Evolutionary conservation across 2,888 invertebrate genomes (phyloP).

Genomic region (Saturnia pavonia): DNA sequence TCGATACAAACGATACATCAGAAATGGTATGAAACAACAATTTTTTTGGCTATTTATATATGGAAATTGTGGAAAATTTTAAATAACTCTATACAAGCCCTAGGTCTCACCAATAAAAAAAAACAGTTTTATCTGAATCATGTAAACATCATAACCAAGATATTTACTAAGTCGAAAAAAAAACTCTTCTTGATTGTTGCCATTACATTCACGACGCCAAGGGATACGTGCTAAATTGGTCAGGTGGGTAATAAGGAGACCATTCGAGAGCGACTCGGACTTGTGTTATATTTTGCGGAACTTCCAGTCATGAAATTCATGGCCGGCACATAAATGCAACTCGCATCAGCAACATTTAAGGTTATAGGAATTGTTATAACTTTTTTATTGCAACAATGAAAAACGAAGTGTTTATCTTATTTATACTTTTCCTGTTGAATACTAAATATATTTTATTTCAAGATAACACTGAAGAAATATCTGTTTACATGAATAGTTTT

Average conservation of each 20-base stretch:
- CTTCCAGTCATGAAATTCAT: conserved; percentile 30
- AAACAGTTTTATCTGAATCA: not conserved
- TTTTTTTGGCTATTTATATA: not conserved
- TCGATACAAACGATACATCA: too few relatives aligned
- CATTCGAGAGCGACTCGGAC: conserved; percentile 37
- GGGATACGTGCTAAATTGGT: conserved; percentile 28
- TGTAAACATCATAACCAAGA: not conserved
- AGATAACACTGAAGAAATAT: not conserved
- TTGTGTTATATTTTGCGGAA: conserved; percentile 30
- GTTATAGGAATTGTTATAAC: conserved; percentile 22
- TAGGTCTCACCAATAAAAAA: not conserved
- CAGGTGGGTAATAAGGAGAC: conserved; percentile 37
- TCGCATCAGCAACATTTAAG: conserved; percentile 29
- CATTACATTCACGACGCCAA: conserved; percentile 27
- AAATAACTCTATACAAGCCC: conserved; percentile 9
- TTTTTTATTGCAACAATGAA: conserved; percentile 19
- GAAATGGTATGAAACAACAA: too few relatives aligned
- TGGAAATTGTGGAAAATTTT: not conserved
- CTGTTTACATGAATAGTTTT: not conserved
- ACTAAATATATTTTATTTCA: not conserved
- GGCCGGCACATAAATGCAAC: conserved; percentile 34
- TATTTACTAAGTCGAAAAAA: conserved; percentile 23
- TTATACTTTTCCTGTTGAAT: not conserved
- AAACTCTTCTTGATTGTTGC: conserved; percentile 34
- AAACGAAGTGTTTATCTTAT: not conserved